Conservation (phyloP, 2,888 invertebrate species). For the Himalopsyche anomala region DNA sequence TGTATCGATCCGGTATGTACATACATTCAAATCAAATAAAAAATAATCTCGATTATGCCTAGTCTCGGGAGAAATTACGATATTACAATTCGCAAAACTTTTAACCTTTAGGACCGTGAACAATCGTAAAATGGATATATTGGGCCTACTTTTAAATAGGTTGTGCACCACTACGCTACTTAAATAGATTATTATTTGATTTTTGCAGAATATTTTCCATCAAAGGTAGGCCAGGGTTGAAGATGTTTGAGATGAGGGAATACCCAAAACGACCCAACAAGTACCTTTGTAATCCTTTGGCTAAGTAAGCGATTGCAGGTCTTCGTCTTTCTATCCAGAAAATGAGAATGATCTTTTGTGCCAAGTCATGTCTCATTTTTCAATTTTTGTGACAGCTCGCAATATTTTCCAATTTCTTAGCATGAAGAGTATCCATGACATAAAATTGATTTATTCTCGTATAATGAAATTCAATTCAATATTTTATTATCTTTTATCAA, state of each 20-base stretch:
- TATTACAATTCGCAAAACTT: too few species aligned
- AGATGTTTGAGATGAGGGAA: slow-evolving; percentile 4
- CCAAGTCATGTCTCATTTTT: background rate
- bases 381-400: slow-evolving; percentile 5
- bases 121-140: too few species aligned
- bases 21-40: too few species aligned
- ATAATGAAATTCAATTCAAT: background rate
- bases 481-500: background rate
- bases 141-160: too few species aligned
- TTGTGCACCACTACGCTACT: too few species aligned
- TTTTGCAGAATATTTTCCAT: background rate
- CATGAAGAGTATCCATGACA: background rate
- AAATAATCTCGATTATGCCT: too few species aligned
- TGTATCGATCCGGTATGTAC: too few species aligned
- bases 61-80: too few species aligned
- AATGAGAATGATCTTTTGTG: slow-evolving; percentile 1
- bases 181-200: background rate
- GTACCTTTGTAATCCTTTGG: slow-evolving; percentile 18
- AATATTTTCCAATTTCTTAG: background rate
- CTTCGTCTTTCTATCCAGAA: background rate
- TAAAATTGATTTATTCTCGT: background rate
- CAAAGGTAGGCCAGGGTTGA: background rate
- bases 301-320: slow-evolving; percentile 30
- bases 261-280: slow-evolving; percentile 5
- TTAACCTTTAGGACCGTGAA: too few species aligned